Conservation (phyloP, 1,140 invertebrate genomes). For the Pogonomyrmex barbatus region DNA sequence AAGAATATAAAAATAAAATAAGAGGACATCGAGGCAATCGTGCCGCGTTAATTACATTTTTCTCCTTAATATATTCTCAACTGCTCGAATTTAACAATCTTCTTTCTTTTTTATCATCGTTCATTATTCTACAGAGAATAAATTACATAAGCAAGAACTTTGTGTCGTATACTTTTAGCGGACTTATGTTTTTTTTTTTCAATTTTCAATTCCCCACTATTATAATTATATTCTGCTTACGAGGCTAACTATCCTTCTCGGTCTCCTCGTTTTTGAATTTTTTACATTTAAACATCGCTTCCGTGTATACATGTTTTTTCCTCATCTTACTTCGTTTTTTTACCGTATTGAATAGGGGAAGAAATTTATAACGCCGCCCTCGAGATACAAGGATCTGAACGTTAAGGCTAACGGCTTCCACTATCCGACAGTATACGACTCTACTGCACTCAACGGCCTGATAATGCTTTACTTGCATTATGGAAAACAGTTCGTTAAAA, state of each 20-base stretch:
- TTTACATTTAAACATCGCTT: background rate
- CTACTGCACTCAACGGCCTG: constrained; percentile 74
- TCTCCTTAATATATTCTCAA: constrained; percentile 14
- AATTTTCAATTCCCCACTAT: background rate
- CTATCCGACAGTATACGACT: constrained; percentile 67
- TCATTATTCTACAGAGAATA: background rate
- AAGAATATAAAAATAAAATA: constrained; percentile 37
- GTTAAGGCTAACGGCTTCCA: constrained; percentile 76
- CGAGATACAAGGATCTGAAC: constrained; percentile 66
- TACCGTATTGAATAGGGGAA: constrained; percentile 22
- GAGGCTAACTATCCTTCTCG: background rate
- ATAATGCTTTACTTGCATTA: constrained; percentile 81
- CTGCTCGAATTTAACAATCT: constrained; percentile 28
- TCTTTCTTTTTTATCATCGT: background rate
- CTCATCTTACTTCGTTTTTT: constrained; percentile 5
- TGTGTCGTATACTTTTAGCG: constrained; percentile 31
- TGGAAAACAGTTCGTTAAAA: constrained; percentile 81
- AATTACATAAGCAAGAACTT: background rate
- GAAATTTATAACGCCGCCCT: constrained; percentile 75
- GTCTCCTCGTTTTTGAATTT: background rate
- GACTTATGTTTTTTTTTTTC: background rate
- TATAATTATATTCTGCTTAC: background rate
- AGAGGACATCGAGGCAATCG: constrained; percentile 37
- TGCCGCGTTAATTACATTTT: constrained; percentile 72
- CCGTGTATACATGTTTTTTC: background rate